Percentiles rank a stretch among this genome's conserved stretches.
These are phyloP conservation scores for Bagarius yarrelli DNA, from an alignment of 2,113 vertebrate species.

Conservation along the genomic window DNA sequence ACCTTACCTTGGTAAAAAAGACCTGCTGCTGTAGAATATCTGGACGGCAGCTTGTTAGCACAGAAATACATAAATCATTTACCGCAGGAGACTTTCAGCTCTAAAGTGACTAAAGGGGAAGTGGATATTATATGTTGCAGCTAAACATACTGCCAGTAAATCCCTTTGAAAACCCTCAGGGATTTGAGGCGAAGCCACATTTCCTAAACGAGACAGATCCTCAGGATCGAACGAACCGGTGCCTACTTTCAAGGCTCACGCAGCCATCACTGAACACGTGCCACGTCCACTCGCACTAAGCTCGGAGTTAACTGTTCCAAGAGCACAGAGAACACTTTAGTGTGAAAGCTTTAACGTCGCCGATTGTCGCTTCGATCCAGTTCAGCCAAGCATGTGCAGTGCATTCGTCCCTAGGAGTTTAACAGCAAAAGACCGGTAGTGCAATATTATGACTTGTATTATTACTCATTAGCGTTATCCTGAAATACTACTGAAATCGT, in stretches of 20 bases:
- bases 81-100: slow-evolving; percentile 52
- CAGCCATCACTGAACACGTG: slow-evolving; percentile 1
- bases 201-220: slow-evolving; percentile 49
- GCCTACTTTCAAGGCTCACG: slow-evolving; percentile 13
- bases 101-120: slow-evolving; percentile 45
- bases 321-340: slow-evolving; percentile 15
- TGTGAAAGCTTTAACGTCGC: background rate
- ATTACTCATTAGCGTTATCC: slow-evolving; percentile 46
- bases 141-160: slow-evolving; percentile 52
- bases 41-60: slow-evolving; percentile 51
- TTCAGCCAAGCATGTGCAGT: slow-evolving; percentile 73
- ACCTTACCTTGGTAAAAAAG: slow-evolving; percentile 6
- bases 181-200: slow-evolving; percentile 31
- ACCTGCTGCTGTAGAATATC: slow-evolving; percentile 35
- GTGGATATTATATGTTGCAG: slow-evolving; percentile 57
- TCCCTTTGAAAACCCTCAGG: slow-evolving; percentile 38
- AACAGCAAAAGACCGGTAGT: slow-evolving; percentile 56
- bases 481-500: slow-evolving; percentile 51
- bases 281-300: slow-evolving; percentile 1
- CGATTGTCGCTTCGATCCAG: slow-evolving; percentile 25
- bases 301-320: slow-evolving; percentile 19
- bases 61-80: slow-evolving; percentile 34
- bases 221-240: slow-evolving; percentile 45
- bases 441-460: slow-evolving; percentile 54
- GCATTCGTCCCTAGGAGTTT: slow-evolving; percentile 50